Percentiles rank a stretch among this genome's conserved stretches.
Evolutionary conservation across 2,113 vertebrate species (phyloP).

Genomic region (Mastomys coucha): DNA sequence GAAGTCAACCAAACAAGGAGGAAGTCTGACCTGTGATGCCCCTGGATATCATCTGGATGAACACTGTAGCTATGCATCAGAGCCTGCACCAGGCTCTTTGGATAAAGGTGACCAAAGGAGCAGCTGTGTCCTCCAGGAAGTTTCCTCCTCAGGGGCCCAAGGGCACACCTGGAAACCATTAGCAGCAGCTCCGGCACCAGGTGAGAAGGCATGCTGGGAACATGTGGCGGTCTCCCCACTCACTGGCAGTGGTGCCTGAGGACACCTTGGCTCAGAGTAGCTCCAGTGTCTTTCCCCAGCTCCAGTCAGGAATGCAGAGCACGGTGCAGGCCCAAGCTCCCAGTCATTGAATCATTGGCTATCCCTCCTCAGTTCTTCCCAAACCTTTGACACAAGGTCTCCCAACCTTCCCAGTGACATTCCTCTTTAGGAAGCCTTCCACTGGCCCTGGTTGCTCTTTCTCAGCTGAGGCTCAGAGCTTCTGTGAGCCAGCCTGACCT

Average conservation of each 20-base stretch:
- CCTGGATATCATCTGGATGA: background rate
- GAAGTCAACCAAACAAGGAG: background rate
- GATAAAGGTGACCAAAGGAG: slow-evolving; percentile 68
- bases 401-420: background rate
- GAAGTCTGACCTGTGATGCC: background rate
- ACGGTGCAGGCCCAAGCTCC: background rate
- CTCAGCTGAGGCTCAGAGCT: slow-evolving; percentile 31
- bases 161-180: slow-evolving; percentile 79
- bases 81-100: background rate
- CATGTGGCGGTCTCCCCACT: slow-evolving; percentile 69
- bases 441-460: background rate
- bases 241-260: slow-evolving; percentile 1
- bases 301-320: background rate
- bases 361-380: background rate
- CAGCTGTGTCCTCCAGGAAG: slow-evolving; percentile 50
- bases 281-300: background rate
- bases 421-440: background rate
- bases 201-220: slow-evolving; percentile 69
- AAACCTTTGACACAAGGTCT: background rate
- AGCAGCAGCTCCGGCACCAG: slow-evolving; percentile 67
- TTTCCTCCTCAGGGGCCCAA: slow-evolving; percentile 49
- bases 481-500: background rate
- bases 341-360: fast-evolving
- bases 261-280: slow-evolving; percentile 60
- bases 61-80: background rate